Evolutionary conservation across 2,113 vertebrate species (phyloP).

Genomic region (Lepus europaeus): DNA sequence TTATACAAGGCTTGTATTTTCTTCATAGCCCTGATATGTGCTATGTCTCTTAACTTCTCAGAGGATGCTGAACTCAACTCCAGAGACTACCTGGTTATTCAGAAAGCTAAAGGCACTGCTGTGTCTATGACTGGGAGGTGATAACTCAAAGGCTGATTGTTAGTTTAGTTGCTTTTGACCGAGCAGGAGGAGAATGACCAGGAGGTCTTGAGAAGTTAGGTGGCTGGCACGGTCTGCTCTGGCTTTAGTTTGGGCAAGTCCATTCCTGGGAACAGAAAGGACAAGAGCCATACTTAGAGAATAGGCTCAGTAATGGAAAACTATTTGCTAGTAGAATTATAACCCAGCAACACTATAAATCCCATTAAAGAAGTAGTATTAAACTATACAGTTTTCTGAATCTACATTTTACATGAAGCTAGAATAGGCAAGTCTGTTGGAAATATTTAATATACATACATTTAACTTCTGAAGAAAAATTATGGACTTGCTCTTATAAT

Average conservation of each 20-base stretch:
- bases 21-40: constrained; percentile 22
- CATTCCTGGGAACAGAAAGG: constrained; percentile 47
- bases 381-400: background rate
- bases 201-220: background rate
- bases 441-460: constrained; percentile 19
- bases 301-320: constrained; percentile 15
- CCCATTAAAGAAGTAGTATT: constrained; percentile 39
- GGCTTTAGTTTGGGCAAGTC: constrained; percentile 43
- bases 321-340: constrained; percentile 28
- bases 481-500: background rate
- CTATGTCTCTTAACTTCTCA: background rate
- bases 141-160: constrained; percentile 31
- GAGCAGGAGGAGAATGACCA: background rate
- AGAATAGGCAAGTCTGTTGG: background rate
- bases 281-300: constrained; percentile 43
- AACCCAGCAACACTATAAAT: constrained; percentile 27
- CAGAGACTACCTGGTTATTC: constrained; percentile 19
- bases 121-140: background rate
- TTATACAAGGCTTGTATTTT: constrained; percentile 23
- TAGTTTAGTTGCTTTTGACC: constrained; percentile 35
- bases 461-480: constrained; percentile 44
- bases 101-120: background rate
- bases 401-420: background rate
- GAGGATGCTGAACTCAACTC: constrained; percentile 7
- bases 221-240: background rate